Conservation (phyloP, 2,113 vertebrate genomes). For the Pelobates fuscus region DNA sequence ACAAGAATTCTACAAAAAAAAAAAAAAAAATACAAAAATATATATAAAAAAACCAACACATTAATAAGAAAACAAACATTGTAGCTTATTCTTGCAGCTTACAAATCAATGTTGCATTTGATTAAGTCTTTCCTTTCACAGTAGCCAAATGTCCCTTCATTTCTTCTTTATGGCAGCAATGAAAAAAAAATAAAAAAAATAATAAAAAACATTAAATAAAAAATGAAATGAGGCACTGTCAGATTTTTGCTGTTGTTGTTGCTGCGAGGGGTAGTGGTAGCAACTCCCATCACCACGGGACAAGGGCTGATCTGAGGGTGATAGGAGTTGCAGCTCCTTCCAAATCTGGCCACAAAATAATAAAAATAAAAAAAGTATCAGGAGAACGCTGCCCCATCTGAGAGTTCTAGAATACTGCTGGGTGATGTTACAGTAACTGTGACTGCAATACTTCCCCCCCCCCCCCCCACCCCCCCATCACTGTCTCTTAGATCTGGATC, state of each 20-base stretch:
- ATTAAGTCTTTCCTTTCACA: background rate
- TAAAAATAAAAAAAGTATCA: background rate
- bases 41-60: too few relatives aligned
- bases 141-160: background rate
- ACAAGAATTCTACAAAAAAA: background rate
- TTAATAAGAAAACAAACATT: slow-evolving; percentile 59
- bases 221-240: too few relatives aligned
- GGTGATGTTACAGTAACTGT: too few relatives aligned
- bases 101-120: too few relatives aligned
- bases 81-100: slow-evolving; percentile 60
- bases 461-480: too few relatives aligned
- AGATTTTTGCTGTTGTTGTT: too few relatives aligned
- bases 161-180: background rate
- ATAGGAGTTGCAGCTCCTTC: too few relatives aligned
- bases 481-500: slow-evolving; percentile 58
- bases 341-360: background rate
- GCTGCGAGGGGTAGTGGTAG: too few relatives aligned
- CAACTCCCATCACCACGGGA: too few relatives aligned
- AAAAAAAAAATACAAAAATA: slow-evolving; percentile 49
- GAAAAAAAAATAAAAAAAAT: background rate
- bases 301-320: too few relatives aligned
- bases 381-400: background rate
- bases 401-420: background rate
- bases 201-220: too few relatives aligned
- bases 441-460: too few relatives aligned